Percentiles rank a stretch among this genome's conserved stretches.
These are phyloP conservation scores for human DNA, from an alignment of 2,113 vertebrate genomes.

Conservation along the genomic window GRCh38 chr18:48500501-48501000, in stretches of 20 bases:
- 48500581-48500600: not conserved
- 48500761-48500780: not conserved
- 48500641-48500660: not conserved
- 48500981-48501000: not conserved
- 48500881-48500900: not conserved
- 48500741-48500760: constrained; percentile 14
- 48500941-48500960: not conserved
- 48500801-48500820: not conserved
- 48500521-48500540: not conserved
- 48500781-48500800: not conserved
- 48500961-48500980: not conserved
- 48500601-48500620: not conserved
- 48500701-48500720: not conserved
- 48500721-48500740: not conserved
- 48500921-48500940: not conserved
- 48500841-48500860: not conserved
- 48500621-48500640: not conserved
- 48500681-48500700: not conserved
- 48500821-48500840: not conserved
- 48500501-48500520: not conserved
- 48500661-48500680: not conserved
- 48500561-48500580: not conserved
- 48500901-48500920: not conserved
- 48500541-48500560: not conserved
- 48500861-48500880: not conserved